Percentiles rank a stretch among this genome's conserved stretches.
Evolutionary conservation across 2,113 vertebrate genomes (phyloP).

Genomic region (Malurus elegans): DNA sequence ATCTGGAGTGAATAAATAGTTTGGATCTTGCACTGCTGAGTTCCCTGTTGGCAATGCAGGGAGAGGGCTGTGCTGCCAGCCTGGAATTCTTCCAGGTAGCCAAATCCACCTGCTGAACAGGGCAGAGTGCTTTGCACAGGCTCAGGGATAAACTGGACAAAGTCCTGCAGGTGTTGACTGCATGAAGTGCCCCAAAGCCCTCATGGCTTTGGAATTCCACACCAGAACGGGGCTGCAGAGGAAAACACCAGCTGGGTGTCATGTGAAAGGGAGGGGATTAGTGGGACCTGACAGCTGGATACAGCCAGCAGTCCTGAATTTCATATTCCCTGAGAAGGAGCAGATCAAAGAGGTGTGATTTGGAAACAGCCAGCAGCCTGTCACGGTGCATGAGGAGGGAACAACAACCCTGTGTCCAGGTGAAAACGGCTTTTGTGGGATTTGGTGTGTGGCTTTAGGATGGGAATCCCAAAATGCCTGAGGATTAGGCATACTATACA

Average conservation of each 20-base stretch:
- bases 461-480: not conserved
- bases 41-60: not conserved
- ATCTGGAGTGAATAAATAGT: not conserved
- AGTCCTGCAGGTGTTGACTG: not conserved
- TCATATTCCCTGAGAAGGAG: not conserved
- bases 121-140: not conserved
- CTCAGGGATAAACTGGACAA: not conserved
- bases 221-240: not conserved
- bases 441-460: not conserved
- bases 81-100: not conserved
- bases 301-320: not conserved
- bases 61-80: not conserved
- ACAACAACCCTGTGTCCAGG: not conserved
- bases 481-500: not conserved
- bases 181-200: not conserved
- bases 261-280: not conserved
- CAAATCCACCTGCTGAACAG: not conserved
- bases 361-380: not conserved
- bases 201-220: not conserved
- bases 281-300: not conserved
- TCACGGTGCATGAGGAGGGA: conserved; percentile 6
- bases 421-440: conserved; percentile 9
- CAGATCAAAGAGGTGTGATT: conserved; percentile 14
- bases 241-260: conserved; percentile 28
- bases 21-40: not conserved